Evolutionary conservation across 2,797 vertebrate genomes (phyloP).

Genomic region (Falco biarmicus): DNA sequence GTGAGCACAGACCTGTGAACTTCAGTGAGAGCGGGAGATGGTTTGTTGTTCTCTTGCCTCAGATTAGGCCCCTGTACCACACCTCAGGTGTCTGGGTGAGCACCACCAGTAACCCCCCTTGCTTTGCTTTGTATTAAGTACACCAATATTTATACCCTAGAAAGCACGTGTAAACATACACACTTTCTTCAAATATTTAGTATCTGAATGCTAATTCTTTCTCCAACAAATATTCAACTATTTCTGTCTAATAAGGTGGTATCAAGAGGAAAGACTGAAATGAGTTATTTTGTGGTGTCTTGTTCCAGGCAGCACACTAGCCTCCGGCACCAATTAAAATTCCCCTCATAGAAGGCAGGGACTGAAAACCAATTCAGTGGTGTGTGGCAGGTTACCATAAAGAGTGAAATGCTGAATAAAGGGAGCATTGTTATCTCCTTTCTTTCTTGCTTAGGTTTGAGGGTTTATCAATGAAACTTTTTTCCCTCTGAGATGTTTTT

Average conservation of each 20-base stretch:
- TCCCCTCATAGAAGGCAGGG: background rate
- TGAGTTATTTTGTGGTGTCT: background rate
- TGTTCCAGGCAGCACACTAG: background rate
- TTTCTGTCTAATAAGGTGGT: background rate
- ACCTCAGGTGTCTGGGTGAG: background rate
- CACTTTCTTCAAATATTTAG: background rate
- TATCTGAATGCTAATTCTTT: background rate
- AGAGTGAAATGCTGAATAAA: background rate
- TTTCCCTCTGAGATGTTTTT: background rate
- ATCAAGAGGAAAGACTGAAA: background rate
- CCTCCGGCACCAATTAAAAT: background rate
- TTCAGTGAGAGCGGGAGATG: background rate
- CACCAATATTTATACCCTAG: background rate
- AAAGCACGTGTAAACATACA: background rate
- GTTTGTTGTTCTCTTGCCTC: background rate
- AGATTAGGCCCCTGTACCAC: fast-evolving
- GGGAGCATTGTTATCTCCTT: background rate
- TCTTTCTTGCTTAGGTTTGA: background rate
- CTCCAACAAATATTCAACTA: background rate
- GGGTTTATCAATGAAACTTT: background rate
- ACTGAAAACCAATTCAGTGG: background rate
- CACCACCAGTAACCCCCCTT: background rate
- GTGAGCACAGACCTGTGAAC: background rate
- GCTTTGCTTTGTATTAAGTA: background rate
- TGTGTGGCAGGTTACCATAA: background rate